phyloP scores from a whole-genome alignment of 2,888 invertebrate genomes.

The Apamea monoglypha region DNA sequence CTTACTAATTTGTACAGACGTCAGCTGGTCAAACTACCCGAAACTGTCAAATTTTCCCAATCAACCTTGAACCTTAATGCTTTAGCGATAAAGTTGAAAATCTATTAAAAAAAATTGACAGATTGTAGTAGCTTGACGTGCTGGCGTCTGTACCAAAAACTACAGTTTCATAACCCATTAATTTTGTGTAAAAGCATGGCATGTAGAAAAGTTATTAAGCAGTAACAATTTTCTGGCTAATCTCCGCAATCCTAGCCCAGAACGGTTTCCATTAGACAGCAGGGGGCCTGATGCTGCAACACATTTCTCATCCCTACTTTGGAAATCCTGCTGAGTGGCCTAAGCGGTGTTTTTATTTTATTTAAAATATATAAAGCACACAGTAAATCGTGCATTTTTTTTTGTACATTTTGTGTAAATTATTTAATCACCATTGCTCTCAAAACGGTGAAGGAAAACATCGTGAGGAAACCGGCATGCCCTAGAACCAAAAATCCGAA shows the following conservation, averaged over 20 bases:
- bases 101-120: no score
- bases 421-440: not conserved
- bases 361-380: not conserved
- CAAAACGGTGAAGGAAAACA: not conserved
- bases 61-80: no score
- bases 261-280: conserved; percentile 74
- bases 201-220: conserved; percentile 29
- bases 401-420: no score
- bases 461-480: not conserved
- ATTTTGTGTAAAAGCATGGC: conserved; percentile 5
- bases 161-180: conserved; percentile 8
- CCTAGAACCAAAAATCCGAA: not conserved
- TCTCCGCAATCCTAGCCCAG: conserved; percentile 65
- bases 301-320: conserved; percentile 52
- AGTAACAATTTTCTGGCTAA: conserved; percentile 67
- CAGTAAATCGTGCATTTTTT: no score
- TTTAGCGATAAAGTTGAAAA: no score
- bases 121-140: no score
- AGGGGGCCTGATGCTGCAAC: conserved; percentile 64
- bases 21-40: no score
- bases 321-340: conserved; percentile 42
- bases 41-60: no score
- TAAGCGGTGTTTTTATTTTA: not conserved
- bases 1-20: no score
- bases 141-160: conserved; percentile 10